Base-by-base conservation (phyloP, 2,113 vertebrate species). In the Seriola aureovittata region DNA sequence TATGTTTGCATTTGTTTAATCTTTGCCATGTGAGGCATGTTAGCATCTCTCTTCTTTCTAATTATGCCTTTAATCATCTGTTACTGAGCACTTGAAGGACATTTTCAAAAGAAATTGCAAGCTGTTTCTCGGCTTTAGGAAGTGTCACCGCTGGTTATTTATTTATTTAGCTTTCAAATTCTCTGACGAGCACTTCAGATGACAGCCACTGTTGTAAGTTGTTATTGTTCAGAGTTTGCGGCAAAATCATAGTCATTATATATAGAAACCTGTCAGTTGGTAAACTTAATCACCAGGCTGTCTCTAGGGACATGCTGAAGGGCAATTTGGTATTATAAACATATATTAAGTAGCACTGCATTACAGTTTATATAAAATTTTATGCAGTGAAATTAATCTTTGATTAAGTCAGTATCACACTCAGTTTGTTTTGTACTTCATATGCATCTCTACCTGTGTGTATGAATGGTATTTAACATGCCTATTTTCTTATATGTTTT, bases 141-240 rank as follows among this genome's bases (percentile, higher is more conserved):
- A 16, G 71, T 77, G 80, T 80, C 80, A 71, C 23, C n/a, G 32
- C 55, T 42, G 4, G 75, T 81, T 74, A 69, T 75, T 72, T 19
- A 83, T 85, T 84, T 74, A 76, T 90, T 86, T 76, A 68, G 62
- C 71, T 87, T 90, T 90, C 75, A 90, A 81, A 65, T 72, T 29
- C 58, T 67, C 65, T 77, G 87, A 85, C 75, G 57, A 89, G 83
- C 38, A 57, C 80, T 76, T 88, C 32, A 62, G 50, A 75, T 74
- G 80, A 85, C 85, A 85, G 64, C 57, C 46, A 5, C 11, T 6
- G 6, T 75, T 86, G 78, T 60, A 65, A 54, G 17, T 63, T 63
- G 32, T 63, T 84, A 63, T 78, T 79, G 71, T 19, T 10, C 17
- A 34, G 48, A 55, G 8, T 86, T 80, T 38, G 8, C 50, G 42